Base-by-base conservation (phyloP, 1,140 invertebrate genomes). In the Lepidurus packardi region DNA sequence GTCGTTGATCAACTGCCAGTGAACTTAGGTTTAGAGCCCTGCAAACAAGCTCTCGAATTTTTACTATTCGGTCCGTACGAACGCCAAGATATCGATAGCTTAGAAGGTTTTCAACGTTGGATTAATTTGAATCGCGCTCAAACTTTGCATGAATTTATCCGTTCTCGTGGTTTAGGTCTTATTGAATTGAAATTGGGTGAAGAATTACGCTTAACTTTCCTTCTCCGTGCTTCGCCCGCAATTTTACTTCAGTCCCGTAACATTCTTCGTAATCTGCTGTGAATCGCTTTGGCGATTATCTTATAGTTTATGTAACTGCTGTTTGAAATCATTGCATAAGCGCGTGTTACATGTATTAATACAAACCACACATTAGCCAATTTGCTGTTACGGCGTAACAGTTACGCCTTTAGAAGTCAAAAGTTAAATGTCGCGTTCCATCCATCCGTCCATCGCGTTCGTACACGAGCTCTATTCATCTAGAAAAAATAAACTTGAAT, bases 141-240 rank as follows among this genome's bases (percentile, higher is more conserved):
- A 16, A 65, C 53, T 9, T 65, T 65, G 53, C 53, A 65, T 65
- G 53, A 65, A n/a, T 65, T 65, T 65, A 65, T 65, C 21, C 21
- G 53, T 21, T 65, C 53, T 65, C 53, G 53, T 65, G 53, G 53
- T 7, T 65, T 65, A n/a, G 53, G 53, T 13, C 53, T 21, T 16
- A 21, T 13, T 21, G 53, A 65, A 4, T 21, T 65, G 53, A 65
- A 21, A 21, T 21, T 65, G 16, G 53, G 21, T n/a, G 53, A 65
- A 21, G 9, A 65, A 65, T 65, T 65, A 16, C 53, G 53, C n/a
- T n/a, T 65, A 21, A 1, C 53, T 9, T 65, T 65, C 21, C 53
- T 65, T 16, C 1, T 65, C n/a, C 53, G 53, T 65, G 53, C 13
- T 9, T 65, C 16, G n/a, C 53, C 53, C 6, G n/a, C 8, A 65